Conservation (phyloP, 2,113 vertebrate species). For the Leucopsar rothschildi region DNA sequence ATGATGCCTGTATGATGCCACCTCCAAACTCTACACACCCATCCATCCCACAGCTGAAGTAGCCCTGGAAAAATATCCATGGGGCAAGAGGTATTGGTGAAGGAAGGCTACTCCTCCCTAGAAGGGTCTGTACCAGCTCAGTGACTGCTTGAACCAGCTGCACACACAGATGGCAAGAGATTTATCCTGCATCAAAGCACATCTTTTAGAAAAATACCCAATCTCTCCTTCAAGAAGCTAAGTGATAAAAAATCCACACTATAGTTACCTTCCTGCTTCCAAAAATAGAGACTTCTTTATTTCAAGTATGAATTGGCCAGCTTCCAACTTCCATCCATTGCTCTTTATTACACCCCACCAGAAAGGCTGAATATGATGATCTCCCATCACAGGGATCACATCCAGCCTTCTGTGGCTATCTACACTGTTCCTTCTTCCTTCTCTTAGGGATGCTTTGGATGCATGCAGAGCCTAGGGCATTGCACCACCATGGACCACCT, state of each 20-base stretch:
- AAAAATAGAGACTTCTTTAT: neutral
- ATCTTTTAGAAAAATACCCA: neutral
- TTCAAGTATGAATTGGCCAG: neutral
- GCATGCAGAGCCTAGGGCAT: neutral
- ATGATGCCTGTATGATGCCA: no score
- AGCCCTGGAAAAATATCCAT: neutral
- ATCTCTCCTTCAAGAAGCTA: neutral
- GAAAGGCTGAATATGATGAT: neutral
- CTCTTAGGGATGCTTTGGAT: neutral
- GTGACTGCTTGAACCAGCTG: neutral
- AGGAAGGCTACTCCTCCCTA: neutral
- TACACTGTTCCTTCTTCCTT: neutral
- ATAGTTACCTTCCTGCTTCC: neutral
- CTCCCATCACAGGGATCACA: neutral
- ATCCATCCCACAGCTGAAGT: neutral
- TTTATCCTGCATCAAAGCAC: neutral
- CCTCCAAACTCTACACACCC: neutral
- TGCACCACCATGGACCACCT: neutral
- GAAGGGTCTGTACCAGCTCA: neutral
- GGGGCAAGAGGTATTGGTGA: accelerated
- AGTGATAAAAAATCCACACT: neutral
- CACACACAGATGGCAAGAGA: neutral
- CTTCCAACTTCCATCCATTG: neutral
- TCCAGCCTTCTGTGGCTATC: neutral
- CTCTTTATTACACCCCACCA: neutral